Evolutionary conservation across 2,797 vertebrate genomes (phyloP).

Genomic region (Ataeniobius toweri): DNA sequence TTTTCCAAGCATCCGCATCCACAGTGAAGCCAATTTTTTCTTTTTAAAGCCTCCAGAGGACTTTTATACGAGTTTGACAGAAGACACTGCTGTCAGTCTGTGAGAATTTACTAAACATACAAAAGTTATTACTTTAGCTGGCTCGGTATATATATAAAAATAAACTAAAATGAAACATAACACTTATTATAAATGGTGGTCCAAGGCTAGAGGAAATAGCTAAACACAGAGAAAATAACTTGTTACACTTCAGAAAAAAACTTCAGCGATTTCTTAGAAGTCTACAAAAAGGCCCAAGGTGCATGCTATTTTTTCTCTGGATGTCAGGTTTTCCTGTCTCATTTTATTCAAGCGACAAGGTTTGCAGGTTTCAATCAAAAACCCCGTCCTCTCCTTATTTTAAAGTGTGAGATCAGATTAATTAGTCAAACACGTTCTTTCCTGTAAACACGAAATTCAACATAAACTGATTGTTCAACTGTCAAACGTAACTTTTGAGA

Average conservation of each 20-base stretch:
- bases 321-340: conserved; percentile 66
- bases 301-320: conserved; percentile 78
- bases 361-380: conserved; percentile 72
- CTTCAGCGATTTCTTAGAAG: conserved; percentile 39
- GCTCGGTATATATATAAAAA: conserved; percentile 87
- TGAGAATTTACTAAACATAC: conserved; percentile 82
- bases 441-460: conserved; percentile 85
- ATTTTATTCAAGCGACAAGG: conserved; percentile 77
- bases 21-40: conserved; percentile 77
- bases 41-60: conserved; percentile 53
- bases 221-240: conserved; percentile 85
- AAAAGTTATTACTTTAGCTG: conserved; percentile 91
- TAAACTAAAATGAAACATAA: conserved; percentile 94
- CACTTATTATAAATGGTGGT: conserved; percentile 90
- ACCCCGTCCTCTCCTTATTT: conserved; percentile 72
- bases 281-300: conserved; percentile 85
- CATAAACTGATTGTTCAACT: conserved; percentile 90
- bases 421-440: conserved; percentile 41
- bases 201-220: conserved; percentile 85
- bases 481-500: conserved; percentile 70
- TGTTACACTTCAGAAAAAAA: conserved; percentile 85
- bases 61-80: conserved; percentile 40
- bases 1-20: conserved; percentile 83
- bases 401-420: conserved; percentile 70
- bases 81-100: conserved; percentile 72